Evolutionary conservation across 2,797 vertebrate genomes (phyloP), one percentile per base, ranked within the genome.

Genomic region (Lemur catta): DNA sequence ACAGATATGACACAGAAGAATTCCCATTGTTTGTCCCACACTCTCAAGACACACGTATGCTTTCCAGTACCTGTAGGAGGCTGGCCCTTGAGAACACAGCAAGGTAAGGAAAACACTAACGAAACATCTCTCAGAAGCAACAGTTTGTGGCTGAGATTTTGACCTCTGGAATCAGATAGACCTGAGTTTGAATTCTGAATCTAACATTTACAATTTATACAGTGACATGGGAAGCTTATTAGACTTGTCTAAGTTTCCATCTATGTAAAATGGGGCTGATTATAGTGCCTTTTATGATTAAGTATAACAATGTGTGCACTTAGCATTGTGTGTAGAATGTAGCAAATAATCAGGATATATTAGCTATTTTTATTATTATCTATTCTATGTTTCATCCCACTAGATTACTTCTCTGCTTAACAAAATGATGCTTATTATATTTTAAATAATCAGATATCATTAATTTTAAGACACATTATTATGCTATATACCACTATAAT

Each of bases 341-440:
- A 59, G 1, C 22, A 61, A 95, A 13, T 22, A 30, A 41, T 76
- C 33, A 81, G n/a, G 2, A 94, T 69, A 84, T 76, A 78, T 59
- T 75, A 74, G 2, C 26, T 71, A 33, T 80, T 93, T 94, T 82
- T 82, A n/a, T 80, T 88, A 41, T 81, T 86, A 92, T 7, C 9
- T 89, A 10, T 46, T 69, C 12, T 50, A 13, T 95, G 35, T 69
- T 84, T 89, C 63, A 43, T 41, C 12, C 26, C 4, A 63, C 2
- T 69, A 38, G 6, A 57, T 89, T 89, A 41, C 41, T 67, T 89
- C 7, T 78, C 46, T 67, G 2, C 2, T 93, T 91, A 96, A 80
- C 13, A 95, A 93, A 92, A 57, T 91, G 33, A 33, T 80, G 8
- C 8, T 50, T 92, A 63, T 8, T 59, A 6, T 63, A 91, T 80